Evolutionary conservation across 1,140 invertebrate species (phyloP), one percentile per base, ranked within the genome.

Genomic region (Scylla paramamosain): DNA sequence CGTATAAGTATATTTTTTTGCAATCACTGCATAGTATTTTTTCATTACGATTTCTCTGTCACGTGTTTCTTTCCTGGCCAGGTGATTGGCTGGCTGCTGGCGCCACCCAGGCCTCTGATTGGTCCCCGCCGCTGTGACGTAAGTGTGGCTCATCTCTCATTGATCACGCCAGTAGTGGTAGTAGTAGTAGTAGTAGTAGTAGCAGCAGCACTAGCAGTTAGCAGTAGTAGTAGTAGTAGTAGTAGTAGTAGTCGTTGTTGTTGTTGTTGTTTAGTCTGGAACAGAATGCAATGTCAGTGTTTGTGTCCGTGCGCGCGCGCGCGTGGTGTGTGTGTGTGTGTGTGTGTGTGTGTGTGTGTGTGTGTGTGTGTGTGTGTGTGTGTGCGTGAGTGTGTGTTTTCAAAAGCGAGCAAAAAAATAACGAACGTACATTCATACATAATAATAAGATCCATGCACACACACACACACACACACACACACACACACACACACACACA

Each of bases 401-500:
- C 4, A 77, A 77, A 77, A 77, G 6, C 20, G 0, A 77, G 67
- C 2, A 20, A 59, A 77, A 12, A 77, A 14, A 77, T 20, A n/a
- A 7, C 20, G 25, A n/a, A 77, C 25, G n/a, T n/a, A 77, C 20
- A 77, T 0, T 14, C 52, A 59, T 20, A 59, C 52, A 59, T 20
- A 12, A 12, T 20, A 77, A 12, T 20, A 12, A 77, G 12, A 77
- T 20, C 12, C 67, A n/a, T 20, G n/a, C 25, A 77, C 67, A 77
- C 67, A 77, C 67, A 77, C 67, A 77, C 67, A 77, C 67, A 77
- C 67, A 77, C 67, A 77, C 67, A 77, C 67, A 77, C 67, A 77
- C 67, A 77, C 67, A 77, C 67, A 77, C 67, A 77, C 67, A 77
- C 67, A 77, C 67, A 77, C 67, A 77, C 67, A 77, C 67, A 77